Conservation (phyloP, 2,888 invertebrate species). For the Proisotoma minuta region DNA sequence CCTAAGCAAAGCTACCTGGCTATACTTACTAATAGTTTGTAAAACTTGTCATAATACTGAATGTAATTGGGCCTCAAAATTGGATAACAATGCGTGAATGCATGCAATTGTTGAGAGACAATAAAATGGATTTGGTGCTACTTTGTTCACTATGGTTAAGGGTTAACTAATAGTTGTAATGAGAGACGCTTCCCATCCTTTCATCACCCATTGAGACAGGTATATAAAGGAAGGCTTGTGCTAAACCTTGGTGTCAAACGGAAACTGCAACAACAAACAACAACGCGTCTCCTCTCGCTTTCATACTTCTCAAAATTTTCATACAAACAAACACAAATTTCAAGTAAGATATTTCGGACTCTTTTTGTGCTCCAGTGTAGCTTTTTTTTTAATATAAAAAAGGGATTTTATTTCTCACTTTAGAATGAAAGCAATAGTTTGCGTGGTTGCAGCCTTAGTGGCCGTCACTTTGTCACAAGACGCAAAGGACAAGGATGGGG, state of each 20-base stretch:
- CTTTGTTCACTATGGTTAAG: too few relatives aligned
- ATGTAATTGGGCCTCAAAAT: too few relatives aligned
- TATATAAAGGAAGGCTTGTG: background rate
- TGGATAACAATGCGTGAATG: too few relatives aligned
- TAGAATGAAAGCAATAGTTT: slow-evolving; percentile 50
- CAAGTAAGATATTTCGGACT: background rate
- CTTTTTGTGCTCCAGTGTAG: background rate
- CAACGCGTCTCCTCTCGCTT: background rate
- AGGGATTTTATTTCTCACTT: slow-evolving; percentile 11
- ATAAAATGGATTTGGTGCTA: too few relatives aligned
- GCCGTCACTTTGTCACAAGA: slow-evolving; percentile 56
- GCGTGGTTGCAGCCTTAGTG: slow-evolving; percentile 56
- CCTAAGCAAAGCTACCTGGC: too few relatives aligned
- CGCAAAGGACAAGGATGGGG: slow-evolving; percentile 53
- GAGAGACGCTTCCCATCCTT: too few relatives aligned
- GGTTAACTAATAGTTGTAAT: too few relatives aligned
- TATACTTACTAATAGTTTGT: too few relatives aligned
- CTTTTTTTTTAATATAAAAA: background rate
- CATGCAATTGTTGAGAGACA: too few relatives aligned
- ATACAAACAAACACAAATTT: background rate
- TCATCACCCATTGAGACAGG: background rate
- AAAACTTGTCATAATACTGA: too few relatives aligned
- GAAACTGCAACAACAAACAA: background rate
- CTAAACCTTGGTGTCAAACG: background rate
- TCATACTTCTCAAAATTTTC: background rate